phyloP scores from a whole-genome alignment of 2,797 vertebrate species.

The Anguilla obscura region DNA sequence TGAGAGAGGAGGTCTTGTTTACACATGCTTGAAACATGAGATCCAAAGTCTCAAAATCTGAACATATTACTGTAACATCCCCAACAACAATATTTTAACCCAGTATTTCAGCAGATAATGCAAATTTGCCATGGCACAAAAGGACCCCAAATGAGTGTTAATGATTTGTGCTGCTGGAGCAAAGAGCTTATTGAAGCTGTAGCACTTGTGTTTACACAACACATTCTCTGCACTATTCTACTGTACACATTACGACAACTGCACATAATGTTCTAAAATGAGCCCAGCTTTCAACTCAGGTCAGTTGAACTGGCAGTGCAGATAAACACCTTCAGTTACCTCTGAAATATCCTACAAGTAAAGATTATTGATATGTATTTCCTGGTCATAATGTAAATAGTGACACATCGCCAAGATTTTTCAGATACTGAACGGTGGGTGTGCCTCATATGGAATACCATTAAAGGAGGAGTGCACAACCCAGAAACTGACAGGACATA shows the following conservation, averaged over 20 bases:
- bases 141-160: background rate
- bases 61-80: background rate
- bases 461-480: background rate
- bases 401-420: background rate
- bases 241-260: conserved; percentile 4
- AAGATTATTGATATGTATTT: background rate
- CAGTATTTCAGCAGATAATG: background rate
- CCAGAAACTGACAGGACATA: background rate
- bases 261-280: background rate
- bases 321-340: background rate
- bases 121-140: background rate
- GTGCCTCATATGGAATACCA: background rate
- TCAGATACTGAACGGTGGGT: background rate
- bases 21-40: background rate
- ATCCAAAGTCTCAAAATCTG: background rate
- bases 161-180: background rate
- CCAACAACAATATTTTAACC: background rate
- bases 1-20: conserved; percentile 1
- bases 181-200: background rate
- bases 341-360: background rate
- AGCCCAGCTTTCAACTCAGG: background rate
- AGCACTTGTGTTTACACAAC: background rate
- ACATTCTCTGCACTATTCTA: conserved; percentile 15
- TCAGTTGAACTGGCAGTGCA: background rate
- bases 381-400: background rate